A percentile compares a stretch with the other conserved stretches of the same genome.
These are phyloP conservation scores for Ophiothrix spiculata DNA, from an alignment of 35 echinoderm and acorn worm genomes.

Conservation along the genomic window DNA sequence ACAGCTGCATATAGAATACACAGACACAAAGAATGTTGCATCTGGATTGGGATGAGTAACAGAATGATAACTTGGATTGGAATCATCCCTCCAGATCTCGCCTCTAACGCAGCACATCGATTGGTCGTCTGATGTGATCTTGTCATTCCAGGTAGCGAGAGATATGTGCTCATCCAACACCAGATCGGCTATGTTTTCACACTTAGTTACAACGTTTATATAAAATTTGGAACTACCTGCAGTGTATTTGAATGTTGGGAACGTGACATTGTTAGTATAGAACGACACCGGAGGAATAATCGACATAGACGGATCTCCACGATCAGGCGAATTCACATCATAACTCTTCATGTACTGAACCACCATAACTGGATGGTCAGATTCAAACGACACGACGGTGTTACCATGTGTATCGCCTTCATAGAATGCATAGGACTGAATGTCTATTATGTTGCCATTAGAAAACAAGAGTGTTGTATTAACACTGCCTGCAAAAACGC, in stretches of 20 bases:
- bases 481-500: neutral
- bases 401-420: neutral
- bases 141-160: neutral
- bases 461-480: neutral
- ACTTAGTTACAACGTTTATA: neutral
- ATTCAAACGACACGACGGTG: neutral
- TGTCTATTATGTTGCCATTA: neutral
- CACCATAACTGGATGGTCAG: neutral
- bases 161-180: neutral
- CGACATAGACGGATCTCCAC: neutral
- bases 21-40: neutral
- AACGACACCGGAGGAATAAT: neutral
- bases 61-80: neutral
- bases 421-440: neutral
- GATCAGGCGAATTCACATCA: neutral
- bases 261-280: neutral
- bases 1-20: neutral
- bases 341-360: neutral
- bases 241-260: neutral
- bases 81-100: too few relatives aligned
- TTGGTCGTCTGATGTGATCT: neutral
- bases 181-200: neutral
- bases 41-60: neutral
- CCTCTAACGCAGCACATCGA: neutral
- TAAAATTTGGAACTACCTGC: neutral